A percentile compares a stretch with the other conserved stretches of the same genome.
phyloP scores from a whole-genome alignment of 2,113 vertebrate species.

The Eulemur rufifrons region DNA sequence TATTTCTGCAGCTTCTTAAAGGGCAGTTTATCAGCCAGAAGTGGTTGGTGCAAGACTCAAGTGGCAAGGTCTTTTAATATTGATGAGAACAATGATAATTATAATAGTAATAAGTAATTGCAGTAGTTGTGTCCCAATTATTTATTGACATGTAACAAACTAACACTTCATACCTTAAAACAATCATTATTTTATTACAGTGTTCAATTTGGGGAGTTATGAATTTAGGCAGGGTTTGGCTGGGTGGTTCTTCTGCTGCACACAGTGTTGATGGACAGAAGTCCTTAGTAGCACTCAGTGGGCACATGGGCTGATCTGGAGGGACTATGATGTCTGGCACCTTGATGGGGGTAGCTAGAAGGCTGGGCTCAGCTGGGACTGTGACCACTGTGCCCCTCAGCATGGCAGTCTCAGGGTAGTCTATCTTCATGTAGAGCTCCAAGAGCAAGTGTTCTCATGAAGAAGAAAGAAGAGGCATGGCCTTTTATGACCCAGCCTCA shows the following conservation, averaged over 20 bases:
- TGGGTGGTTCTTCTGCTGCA: background rate
- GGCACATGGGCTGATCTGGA: background rate
- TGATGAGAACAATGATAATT: background rate
- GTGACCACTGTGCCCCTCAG: background rate
- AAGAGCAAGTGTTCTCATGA: background rate
- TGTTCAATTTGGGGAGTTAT: rapidly evolving
- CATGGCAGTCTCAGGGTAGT: background rate
- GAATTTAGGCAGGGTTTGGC: background rate
- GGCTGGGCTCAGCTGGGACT: background rate
- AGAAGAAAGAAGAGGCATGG: background rate
- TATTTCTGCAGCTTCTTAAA: background rate
- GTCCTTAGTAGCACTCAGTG: background rate
- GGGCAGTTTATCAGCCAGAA: background rate
- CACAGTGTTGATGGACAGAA: background rate
- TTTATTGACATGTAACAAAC: background rate
- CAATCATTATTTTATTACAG: background rate
- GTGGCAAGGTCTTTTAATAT: background rate
- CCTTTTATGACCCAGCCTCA: background rate
- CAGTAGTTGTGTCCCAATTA: too few relatives aligned
- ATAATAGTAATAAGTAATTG: background rate
- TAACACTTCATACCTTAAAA: background rate
- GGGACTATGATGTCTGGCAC: background rate
- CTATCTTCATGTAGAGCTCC: background rate
- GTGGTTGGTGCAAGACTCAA: background rate
- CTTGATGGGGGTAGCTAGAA: too few relatives aligned